Conservation (phyloP, 2,888 invertebrate genomes). For the Microplitis manilae region DNA sequence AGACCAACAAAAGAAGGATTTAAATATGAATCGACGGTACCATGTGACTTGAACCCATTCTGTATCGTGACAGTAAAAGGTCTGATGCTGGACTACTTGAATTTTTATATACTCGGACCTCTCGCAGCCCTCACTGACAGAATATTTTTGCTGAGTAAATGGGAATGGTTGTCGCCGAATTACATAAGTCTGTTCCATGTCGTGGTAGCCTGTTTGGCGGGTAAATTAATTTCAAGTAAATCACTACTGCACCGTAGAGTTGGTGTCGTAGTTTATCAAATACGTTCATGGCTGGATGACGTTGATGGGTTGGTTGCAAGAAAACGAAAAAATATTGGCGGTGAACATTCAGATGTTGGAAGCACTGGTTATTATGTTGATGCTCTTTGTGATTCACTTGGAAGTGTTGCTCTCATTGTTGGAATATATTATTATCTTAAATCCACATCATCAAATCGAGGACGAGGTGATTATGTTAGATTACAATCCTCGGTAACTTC, state of each 20-base stretch:
- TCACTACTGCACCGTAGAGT: conserved; percentile 80
- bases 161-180: conserved; percentile 82
- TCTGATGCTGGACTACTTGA: conserved; percentile 86
- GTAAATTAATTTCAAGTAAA: conserved; percentile 82
- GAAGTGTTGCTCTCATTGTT: conserved; percentile 80
- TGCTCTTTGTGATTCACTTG: conserved; percentile 85
- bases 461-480: conserved; percentile 82
- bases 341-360: conserved; percentile 86
- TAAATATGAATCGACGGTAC: conserved; percentile 73
- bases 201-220: conserved; percentile 82
- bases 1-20: conserved; percentile 70
- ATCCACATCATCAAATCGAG: conserved; percentile 82
- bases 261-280: conserved; percentile 84
- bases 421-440: conserved; percentile 81
- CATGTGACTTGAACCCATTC: conserved; percentile 81
- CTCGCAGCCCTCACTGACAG: conserved; percentile 82
- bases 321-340: conserved; percentile 81
- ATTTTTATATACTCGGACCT: conserved; percentile 88
- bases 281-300: conserved; percentile 88
- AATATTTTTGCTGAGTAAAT: conserved; percentile 77
- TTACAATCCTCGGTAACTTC: conserved; percentile 75
- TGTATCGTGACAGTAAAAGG: conserved; percentile 89
- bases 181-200: conserved; percentile 88
- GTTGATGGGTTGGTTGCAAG: conserved; percentile 91
- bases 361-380: conserved; percentile 87